A percentile compares a stretch with the other conserved stretches of the same genome.
Evolutionary conservation across 2,888 invertebrate species (phyloP).

Genomic region (Coleophora deauratella): DNA sequence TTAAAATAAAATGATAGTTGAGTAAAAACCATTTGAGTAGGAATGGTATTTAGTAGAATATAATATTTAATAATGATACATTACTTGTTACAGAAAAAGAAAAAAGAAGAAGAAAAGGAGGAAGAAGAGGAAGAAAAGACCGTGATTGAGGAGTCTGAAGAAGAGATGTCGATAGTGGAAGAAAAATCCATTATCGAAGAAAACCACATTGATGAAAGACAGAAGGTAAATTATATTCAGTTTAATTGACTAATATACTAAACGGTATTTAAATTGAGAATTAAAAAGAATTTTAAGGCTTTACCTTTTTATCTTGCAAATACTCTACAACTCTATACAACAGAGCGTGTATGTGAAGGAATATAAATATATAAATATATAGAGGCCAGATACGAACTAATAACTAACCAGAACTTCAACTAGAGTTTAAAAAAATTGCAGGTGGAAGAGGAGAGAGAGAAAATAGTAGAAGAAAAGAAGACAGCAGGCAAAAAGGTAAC

Average conservation of each 20-base stretch:
- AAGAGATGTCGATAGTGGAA: slow-evolving; percentile 65
- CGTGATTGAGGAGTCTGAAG: slow-evolving; percentile 64
- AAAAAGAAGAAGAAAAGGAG: slow-evolving; percentile 57
- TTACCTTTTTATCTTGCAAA: no score
- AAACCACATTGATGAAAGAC: slow-evolving; percentile 66
- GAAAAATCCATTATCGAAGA: slow-evolving; percentile 65
- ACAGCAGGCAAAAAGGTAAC: slow-evolving; percentile 22
- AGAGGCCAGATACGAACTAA: no score
- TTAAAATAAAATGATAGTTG: no score
- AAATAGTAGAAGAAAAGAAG: slow-evolving; percentile 33
- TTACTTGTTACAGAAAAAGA: slow-evolving; percentile 55
- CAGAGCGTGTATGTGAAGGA: no score
- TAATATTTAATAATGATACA: background rate
- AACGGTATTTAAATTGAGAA: no score
- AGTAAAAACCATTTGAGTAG: background rate
- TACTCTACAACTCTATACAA: no score
- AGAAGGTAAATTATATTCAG: slow-evolving; percentile 37
- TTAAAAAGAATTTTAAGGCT: no score
- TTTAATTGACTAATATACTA: slow-evolving; percentile 12
- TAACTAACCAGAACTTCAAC: no score
- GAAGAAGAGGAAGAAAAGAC: slow-evolving; percentile 58
- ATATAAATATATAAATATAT: no score
- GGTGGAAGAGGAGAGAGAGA: slow-evolving; percentile 34
- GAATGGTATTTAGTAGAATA: background rate
- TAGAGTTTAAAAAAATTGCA: slow-evolving; percentile 2